Evolutionary conservation across 2,797 vertebrate species (phyloP).

Genomic region (Tapera naevia): DNA sequence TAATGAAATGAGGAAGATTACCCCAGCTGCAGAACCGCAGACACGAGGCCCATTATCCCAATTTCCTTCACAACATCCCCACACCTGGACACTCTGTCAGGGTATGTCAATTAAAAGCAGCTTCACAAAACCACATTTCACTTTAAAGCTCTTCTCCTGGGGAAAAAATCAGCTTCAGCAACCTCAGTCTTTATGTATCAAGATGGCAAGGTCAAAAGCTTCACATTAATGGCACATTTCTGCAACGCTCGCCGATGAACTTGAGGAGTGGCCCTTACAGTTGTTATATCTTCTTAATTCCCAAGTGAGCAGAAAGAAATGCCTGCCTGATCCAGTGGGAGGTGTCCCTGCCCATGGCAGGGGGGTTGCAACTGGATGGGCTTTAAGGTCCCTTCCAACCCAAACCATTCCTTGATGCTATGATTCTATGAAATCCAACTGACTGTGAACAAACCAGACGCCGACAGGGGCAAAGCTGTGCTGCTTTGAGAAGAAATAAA

Average conservation of each 20-base stretch:
- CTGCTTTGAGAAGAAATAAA: not conserved
- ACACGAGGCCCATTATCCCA: not conserved
- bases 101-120: slow-evolving; percentile 16
- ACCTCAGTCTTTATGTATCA: rapidly evolving
- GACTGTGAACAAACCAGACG: not conserved
- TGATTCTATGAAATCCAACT: not conserved
- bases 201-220: not conserved
- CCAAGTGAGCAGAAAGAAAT: not conserved
- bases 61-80: not conserved
- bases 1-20: not conserved
- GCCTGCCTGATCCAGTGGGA: too few species aligned
- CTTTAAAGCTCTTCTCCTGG: not conserved
- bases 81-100: not conserved
- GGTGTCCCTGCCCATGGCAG: too few species aligned
- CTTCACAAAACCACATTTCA: slow-evolving; percentile 3
- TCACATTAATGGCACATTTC: rapidly evolving
- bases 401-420: too few species aligned
- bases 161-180: not conserved
- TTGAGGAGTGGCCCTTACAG: rapidly evolving
- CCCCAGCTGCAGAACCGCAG: not conserved
- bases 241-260: rapidly evolving
- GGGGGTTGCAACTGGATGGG: too few species aligned
- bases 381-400: too few species aligned
- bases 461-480: not conserved
- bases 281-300: not conserved